Evolutionary conservation across 2,113 vertebrate species (phyloP).

Genomic region (Hyaena hyaena): DNA sequence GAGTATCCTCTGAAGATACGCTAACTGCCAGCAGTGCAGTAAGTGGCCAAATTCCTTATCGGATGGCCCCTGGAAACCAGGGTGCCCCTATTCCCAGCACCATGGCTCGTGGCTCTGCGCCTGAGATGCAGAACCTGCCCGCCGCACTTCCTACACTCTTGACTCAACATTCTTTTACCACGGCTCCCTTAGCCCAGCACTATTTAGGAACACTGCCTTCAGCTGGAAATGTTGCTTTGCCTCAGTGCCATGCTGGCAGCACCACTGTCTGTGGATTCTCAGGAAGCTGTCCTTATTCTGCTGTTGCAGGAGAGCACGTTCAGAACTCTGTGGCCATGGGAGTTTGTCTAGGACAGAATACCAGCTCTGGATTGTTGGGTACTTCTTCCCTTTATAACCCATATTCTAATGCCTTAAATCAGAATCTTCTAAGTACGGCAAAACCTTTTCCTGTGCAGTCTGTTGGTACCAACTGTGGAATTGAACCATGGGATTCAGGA

Average conservation of each 20-base stretch:
- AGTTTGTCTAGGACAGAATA: constrained; percentile 80
- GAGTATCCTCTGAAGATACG: constrained; percentile 8
- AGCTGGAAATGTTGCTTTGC: constrained; percentile 74
- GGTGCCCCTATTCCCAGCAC: constrained; percentile 81
- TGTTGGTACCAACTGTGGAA: constrained; percentile 73
- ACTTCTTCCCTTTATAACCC: constrained; percentile 82
- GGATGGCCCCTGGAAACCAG: constrained; percentile 74
- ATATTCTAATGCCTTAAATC: constrained; percentile 81
- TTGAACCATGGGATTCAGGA: constrained; percentile 81
- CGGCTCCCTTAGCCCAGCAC: constrained; percentile 85
- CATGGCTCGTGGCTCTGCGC: constrained; percentile 73
- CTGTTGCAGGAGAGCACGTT: constrained; percentile 77
- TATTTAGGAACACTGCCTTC: constrained; percentile 83
- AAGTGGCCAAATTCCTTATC: constrained; percentile 69
- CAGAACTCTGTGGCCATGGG: constrained; percentile 82
- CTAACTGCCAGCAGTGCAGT: constrained; percentile 69
- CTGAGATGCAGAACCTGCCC: constrained; percentile 73
- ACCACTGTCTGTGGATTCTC: constrained; percentile 82
- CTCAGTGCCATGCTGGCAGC: constrained; percentile 82
- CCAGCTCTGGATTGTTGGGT: constrained; percentile 77
- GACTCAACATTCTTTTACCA: constrained; percentile 81
- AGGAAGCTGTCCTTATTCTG: constrained; percentile 75
- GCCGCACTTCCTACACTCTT: constrained; percentile 84
- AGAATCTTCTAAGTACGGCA: constrained; percentile 80
- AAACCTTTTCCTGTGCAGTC: constrained; percentile 83